A percentile compares a stretch with the other conserved stretches of the same genome.
These are phyloP conservation scores for Paramormyrops kingsleyae DNA, from an alignment of 2,113 vertebrate genomes.

Conservation along the genomic window DNA sequence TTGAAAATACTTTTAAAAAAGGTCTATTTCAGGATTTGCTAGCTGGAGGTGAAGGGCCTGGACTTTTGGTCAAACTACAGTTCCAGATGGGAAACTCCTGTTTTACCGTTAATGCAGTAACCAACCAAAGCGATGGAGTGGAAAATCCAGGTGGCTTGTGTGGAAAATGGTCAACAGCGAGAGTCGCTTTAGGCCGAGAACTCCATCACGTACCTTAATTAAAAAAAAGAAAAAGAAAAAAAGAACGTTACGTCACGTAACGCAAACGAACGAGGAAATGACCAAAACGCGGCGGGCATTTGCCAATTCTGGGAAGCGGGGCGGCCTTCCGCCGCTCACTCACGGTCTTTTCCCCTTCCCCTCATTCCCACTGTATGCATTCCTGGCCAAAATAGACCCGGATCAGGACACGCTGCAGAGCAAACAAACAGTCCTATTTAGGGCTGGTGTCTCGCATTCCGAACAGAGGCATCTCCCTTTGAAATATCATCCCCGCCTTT, in stretches of 20 bases:
- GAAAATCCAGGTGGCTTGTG: neutral
- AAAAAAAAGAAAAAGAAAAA: neutral
- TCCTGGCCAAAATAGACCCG: conserved; percentile 8
- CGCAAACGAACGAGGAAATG: neutral
- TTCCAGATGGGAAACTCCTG: neutral
- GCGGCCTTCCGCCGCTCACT: conserved; percentile 43
- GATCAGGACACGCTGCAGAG: conserved; percentile 37
- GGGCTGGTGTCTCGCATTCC: conserved; percentile 54
- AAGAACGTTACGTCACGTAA: neutral
- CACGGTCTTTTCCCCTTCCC: conserved; percentile 56
- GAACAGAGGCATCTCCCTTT: conserved; percentile 34
- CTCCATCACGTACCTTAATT: neutral
- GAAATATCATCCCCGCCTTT: conserved; percentile 34
- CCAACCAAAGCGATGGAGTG: neutral
- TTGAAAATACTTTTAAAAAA: neutral
- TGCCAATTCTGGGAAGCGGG: conserved; percentile 20
- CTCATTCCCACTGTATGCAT: conserved; percentile 50
- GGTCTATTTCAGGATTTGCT: neutral
- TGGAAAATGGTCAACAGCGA: neutral
- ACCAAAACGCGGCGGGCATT: neutral
- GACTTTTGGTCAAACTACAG: neutral
- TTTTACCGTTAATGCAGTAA: neutral
- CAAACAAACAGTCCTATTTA: conserved; percentile 53
- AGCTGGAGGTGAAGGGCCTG: neutral
- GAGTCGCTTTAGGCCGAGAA: neutral